Evolutionary conservation across 2,888 invertebrate species (phyloP).

Genomic region (Polia nebulosa): DNA sequence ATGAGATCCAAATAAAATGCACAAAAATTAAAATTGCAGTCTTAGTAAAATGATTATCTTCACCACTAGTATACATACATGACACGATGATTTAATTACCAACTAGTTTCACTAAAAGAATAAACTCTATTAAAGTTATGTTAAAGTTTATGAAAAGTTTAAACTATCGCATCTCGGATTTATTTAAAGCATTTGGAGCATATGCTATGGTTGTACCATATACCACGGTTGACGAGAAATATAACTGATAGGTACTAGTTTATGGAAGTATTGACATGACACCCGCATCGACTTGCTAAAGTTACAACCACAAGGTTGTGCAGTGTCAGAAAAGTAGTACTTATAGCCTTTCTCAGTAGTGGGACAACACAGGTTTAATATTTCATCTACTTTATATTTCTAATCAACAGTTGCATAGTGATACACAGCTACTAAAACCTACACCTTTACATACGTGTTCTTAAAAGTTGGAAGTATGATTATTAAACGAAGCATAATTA

Average conservation of each 20-base stretch:
- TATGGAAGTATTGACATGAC: not conserved
- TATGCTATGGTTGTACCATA: no score
- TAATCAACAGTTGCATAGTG: slow-evolving; percentile 9
- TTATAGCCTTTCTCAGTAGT: no score
- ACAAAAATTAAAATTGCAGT: slow-evolving; percentile 61
- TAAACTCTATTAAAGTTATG: slow-evolving; percentile 7
- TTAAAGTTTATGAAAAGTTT: not conserved
- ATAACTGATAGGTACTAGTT: not conserved
- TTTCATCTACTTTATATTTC: no score
- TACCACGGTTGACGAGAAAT: not conserved
- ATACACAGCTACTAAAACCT: slow-evolving; percentile 1
- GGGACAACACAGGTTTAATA: not conserved
- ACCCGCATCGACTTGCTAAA: no score
- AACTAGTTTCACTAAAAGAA: slow-evolving; percentile 25
- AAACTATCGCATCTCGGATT: not conserved
- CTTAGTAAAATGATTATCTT: slow-evolving; percentile 43
- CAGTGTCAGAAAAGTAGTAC: no score
- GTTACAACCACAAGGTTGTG: no score
- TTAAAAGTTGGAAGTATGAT: slow-evolving; percentile 5
- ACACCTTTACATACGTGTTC: not conserved
- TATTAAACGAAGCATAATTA: not conserved
- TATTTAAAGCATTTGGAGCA: not conserved
- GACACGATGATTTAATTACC: slow-evolving; percentile 18
- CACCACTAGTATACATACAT: slow-evolving; percentile 28
- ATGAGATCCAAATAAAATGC: slow-evolving; percentile 68